A percentile compares a stretch with the other conserved stretches of the same genome.
Conservation (phyloP, 2,113 vertebrate species). For the Puntigrus tetrazona region DNA sequence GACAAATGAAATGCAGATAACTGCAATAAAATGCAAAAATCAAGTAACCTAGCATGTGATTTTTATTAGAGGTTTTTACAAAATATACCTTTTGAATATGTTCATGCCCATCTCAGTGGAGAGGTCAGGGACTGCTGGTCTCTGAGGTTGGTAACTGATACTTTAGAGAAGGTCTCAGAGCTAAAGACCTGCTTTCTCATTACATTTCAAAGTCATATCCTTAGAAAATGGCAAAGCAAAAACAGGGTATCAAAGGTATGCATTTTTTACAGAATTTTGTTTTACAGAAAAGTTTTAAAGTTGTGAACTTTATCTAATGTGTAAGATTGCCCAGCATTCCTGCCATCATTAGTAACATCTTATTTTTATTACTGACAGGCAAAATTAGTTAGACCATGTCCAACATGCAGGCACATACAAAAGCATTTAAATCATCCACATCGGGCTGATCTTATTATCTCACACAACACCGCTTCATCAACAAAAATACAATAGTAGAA, state of each 20-base stretch:
- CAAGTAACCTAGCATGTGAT: neutral
- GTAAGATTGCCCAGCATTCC: neutral
- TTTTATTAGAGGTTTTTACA: neutral
- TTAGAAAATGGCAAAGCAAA: slow-evolving; percentile 55
- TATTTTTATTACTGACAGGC: neutral
- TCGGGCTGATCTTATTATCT: too few species aligned
- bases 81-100: slow-evolving; percentile 88
- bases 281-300: too few species aligned
- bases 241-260: neutral
- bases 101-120: slow-evolving; percentile 95
- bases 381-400: neutral
- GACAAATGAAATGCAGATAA: too few species aligned
- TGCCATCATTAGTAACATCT: neutral
- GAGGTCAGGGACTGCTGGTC: slow-evolving; percentile 93
- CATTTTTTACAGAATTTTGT: too few species aligned
- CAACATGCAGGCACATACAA: too few species aligned
- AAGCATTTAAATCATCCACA: too few species aligned
- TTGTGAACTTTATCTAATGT: too few species aligned
- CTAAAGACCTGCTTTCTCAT: slow-evolving; percentile 94
- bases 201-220: slow-evolving; percentile 96
- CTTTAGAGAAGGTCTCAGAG: slow-evolving; percentile 90
- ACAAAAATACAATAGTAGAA: too few species aligned
- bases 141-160: slow-evolving; percentile 91
- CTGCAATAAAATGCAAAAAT: too few species aligned
- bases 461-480: too few species aligned